These are phyloP conservation scores for Drosophila maculinotata DNA, from an alignment of 2,888 invertebrate species.

Conservation along the genomic window DNA sequence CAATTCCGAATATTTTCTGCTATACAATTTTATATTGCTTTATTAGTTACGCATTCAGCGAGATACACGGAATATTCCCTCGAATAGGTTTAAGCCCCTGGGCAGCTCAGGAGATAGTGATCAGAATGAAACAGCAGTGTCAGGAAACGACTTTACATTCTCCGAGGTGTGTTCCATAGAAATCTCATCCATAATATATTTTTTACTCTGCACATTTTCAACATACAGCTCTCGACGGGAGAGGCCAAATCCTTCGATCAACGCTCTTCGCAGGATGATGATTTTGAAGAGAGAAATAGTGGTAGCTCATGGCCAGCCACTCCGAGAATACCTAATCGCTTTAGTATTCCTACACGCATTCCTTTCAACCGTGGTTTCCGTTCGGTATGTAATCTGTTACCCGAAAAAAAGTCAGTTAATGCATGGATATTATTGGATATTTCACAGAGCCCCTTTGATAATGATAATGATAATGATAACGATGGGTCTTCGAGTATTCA, in stretches of 20 bases:
- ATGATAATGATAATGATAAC: background rate
- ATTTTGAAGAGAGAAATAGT: background rate
- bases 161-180: constrained; percentile 17
- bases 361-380: background rate
- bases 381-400: constrained; percentile 12
- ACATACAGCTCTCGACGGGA: constrained; percentile 8
- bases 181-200: background rate
- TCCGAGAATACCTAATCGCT: background rate
- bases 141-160: background rate
- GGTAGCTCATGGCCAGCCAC: background rate
- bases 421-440: background rate
- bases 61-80: constrained; percentile 55
- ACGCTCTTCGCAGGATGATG: background rate
- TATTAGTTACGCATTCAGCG: constrained; percentile 35
- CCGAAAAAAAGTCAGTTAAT: background rate
- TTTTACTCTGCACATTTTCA: background rate
- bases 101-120: background rate
- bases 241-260: background rate
- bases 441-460: background rate
- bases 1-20: background rate
- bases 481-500: background rate
- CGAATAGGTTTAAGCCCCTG: constrained; percentile 56
- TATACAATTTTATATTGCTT: background rate
- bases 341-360: background rate
- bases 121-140: background rate